Conservation (phyloP, 2,113 vertebrate species). For the Hippocampus abdominalis region DNA sequence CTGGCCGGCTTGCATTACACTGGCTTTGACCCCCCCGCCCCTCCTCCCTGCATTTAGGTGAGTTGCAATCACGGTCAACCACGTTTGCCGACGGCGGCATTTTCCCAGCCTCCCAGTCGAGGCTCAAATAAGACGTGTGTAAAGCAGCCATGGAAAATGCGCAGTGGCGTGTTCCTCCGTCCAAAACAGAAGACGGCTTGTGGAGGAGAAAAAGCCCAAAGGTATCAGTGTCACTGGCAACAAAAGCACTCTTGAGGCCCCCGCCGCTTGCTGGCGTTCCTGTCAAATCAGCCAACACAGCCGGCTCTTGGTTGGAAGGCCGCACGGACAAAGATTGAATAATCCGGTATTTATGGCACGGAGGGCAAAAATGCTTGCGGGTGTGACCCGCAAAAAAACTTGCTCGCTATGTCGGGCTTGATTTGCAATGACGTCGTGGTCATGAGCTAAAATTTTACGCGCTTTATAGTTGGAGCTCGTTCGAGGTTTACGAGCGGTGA, state of each 20-base stretch:
- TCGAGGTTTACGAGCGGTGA: neutral
- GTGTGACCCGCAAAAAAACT: neutral
- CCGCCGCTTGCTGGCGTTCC: neutral
- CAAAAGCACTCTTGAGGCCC: conserved; percentile 6
- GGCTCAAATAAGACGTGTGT: conserved; percentile 32
- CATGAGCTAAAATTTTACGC: neutral
- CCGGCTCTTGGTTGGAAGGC: neutral
- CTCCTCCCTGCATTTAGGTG: conserved; percentile 22
- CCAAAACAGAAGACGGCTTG: conserved; percentile 14
- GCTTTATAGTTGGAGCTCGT: neutral
- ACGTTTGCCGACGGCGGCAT: conserved; percentile 17
- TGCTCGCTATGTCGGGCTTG: neutral
- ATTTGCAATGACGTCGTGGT: neutral
- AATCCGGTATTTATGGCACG: neutral
- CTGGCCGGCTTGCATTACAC: conserved; percentile 15
- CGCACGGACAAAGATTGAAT: neutral
- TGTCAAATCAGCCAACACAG: neutral
- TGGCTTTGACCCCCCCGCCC: conserved; percentile 3
- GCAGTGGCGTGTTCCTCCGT: conserved; percentile 10
- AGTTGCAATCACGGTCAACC: conserved; percentile 29
- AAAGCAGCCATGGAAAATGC: conserved; percentile 24
- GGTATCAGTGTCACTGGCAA: conserved; percentile 13
- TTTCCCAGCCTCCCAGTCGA: conserved; percentile 17
- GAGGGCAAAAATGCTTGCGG: neutral
- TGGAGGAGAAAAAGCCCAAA: conserved; percentile 10